Evolutionary conservation across 2,888 invertebrate species (phyloP).

Genomic region (Zootermopsis nevadensis): DNA sequence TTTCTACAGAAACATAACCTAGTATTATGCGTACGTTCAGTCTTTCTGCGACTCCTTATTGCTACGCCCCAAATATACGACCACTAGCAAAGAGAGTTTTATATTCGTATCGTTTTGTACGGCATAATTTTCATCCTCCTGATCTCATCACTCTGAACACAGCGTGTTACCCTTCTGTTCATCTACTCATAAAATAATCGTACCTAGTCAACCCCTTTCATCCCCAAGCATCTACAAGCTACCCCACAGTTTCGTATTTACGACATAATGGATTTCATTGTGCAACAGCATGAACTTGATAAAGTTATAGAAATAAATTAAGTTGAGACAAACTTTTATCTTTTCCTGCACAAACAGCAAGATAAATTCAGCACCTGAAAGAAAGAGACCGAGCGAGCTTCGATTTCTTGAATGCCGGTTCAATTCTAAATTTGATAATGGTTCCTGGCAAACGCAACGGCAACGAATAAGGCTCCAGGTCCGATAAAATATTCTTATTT

Average conservation of each 20-base stretch:
- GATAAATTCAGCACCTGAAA: not conserved
- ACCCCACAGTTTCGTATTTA: not conserved
- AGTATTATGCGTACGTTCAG: too few relatives aligned
- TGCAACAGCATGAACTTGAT: conserved; percentile 4
- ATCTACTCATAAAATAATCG: conserved; percentile 5
- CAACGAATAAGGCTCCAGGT: too few relatives aligned
- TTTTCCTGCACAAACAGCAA: not conserved
- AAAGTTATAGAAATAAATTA: conserved; percentile 29
- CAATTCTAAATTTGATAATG: too few relatives aligned
- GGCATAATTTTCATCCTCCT: not conserved
- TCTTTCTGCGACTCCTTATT: not conserved
- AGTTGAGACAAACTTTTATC: conserved; percentile 10
- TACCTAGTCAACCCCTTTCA: not conserved
- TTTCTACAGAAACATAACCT: too few relatives aligned
- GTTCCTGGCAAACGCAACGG: too few relatives aligned
- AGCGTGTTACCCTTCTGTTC: conserved; percentile 14
- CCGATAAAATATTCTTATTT: too few relatives aligned
- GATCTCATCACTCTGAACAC: not conserved
- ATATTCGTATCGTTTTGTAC: not conserved
- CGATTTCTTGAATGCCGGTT: too few relatives aligned
- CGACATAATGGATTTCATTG: conserved; percentile 15
- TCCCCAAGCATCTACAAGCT: not conserved
- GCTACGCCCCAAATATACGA: not conserved
- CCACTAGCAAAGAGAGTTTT: not conserved
- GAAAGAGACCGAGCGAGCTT: too few relatives aligned